phyloP scores from a whole-genome alignment of 37 sponge, comb jelly and placozoan species.

The Petrosia ficiformis region DNA sequence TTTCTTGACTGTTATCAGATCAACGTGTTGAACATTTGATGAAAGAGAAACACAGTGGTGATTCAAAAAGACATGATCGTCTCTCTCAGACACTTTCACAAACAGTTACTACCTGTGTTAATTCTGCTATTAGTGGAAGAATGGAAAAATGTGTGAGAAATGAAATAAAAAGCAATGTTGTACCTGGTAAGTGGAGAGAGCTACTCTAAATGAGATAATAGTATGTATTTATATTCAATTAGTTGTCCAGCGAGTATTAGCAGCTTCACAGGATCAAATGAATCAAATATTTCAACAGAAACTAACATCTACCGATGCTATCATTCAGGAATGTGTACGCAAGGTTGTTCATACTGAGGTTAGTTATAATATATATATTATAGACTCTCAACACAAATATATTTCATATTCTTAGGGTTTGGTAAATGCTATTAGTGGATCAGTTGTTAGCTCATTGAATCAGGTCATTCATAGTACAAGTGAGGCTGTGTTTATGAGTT shows the following conservation, averaged over 20 bases:
- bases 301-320: conserved; percentile 31
- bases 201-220: not conserved
- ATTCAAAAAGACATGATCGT: conserved; percentile 63
- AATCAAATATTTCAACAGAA: conserved; percentile 6
- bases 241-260: conserved; percentile 24
- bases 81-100: conserved; percentile 45
- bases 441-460: conserved; percentile 35
- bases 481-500: conserved; percentile 38
- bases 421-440: conserved; percentile 26
- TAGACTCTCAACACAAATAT: no score
- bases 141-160: conserved; percentile 77
- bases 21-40: conserved; percentile 43
- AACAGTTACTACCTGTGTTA: conserved; percentile 22
- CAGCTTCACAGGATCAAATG: conserved; percentile 17
- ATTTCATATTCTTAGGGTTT: conserved; percentile 30
- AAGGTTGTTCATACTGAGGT: conserved; percentile 31
- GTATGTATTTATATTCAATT: not conserved
- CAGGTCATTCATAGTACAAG: conserved; percentile 10
- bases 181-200: conserved; percentile 53
- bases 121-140: conserved; percentile 56
- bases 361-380: not conserved
- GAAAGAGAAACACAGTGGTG: conserved; percentile 29
- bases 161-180: conserved; percentile 69
- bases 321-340: conserved; percentile 22
- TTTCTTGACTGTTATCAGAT: conserved; percentile 21